phyloP scores from a whole-genome alignment of 2,888 invertebrate species.

The Chelonus formosanus region DNA sequence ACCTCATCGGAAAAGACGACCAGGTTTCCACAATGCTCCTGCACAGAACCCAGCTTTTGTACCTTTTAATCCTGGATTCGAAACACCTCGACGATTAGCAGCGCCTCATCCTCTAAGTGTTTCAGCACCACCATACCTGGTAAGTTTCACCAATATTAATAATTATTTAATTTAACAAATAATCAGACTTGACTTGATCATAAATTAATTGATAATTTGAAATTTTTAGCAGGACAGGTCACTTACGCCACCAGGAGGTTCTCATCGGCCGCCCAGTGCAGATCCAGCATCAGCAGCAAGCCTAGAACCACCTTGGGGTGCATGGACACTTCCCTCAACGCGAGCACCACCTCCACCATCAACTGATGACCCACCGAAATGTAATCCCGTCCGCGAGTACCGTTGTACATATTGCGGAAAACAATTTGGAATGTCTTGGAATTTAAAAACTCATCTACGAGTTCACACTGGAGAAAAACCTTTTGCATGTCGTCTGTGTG shows the following conservation, averaged over 20 bases:
- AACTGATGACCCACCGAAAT: conserved; percentile 69
- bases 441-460: conserved; percentile 86
- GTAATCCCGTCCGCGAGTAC: conserved; percentile 81
- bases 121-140: conserved; percentile 76
- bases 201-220: background rate
- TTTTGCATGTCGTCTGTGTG: conserved; percentile 87
- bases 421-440: conserved; percentile 93
- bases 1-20: conserved; percentile 85
- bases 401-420: conserved; percentile 90
- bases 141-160: conserved; percentile 41
- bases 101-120: conserved; percentile 76
- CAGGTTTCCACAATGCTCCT: conserved; percentile 87
- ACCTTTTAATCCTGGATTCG: conserved; percentile 71
- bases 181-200: too few species aligned
- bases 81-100: conserved; percentile 68
- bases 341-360: conserved; percentile 70
- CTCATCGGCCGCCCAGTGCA: conserved; percentile 61
- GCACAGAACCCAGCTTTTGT: conserved; percentile 89
- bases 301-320: conserved; percentile 60
- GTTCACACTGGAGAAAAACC: conserved; percentile 91
- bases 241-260: conserved; percentile 59
- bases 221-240: conserved; percentile 58
- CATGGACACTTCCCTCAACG: conserved; percentile 66
- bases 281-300: conserved; percentile 57
- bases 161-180: too few species aligned